Evolutionary conservation across 2,113 vertebrate species (phyloP).

Genomic region (Ranitomeya variabilis): DNA sequence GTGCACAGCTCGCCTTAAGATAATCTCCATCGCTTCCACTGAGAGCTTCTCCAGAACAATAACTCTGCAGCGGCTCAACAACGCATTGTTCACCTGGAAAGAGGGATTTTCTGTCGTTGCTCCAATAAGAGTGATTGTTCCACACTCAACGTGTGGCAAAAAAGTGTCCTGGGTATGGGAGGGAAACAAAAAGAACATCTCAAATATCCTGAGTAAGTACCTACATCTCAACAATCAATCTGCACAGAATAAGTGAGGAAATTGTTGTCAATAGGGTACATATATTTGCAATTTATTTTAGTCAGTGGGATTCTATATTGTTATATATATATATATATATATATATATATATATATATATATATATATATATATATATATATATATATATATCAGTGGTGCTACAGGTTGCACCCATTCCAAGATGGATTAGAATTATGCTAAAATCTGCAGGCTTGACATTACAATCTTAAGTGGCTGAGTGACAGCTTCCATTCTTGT

Average conservation of each 20-base stretch:
- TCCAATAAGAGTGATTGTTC: constrained; percentile 92
- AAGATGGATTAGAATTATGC: neutral
- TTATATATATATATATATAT: neutral
- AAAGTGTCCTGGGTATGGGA: constrained; percentile 85
- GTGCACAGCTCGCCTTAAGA: constrained; percentile 82
- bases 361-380: neutral
- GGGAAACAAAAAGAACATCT: constrained; percentile 72
- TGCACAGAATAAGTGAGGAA: neutral
- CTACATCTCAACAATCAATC: neutral
- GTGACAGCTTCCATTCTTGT: neutral
- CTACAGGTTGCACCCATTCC: neutral
- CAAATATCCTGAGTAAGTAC: constrained; percentile 68
- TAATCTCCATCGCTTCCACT: constrained; percentile 84
- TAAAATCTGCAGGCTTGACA: neutral
- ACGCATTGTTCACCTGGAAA: constrained; percentile 92
- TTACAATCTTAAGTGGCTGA: neutral
- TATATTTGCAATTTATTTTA: too few species aligned
- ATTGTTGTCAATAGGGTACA: neutral
- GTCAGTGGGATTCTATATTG: neutral
- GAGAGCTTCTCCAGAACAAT: constrained; percentile 91
- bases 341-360: neutral
- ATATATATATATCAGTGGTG: neutral
- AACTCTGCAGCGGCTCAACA: constrained; percentile 93
- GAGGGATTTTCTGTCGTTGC: constrained; percentile 98
- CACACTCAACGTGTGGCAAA: constrained; percentile 94